Percentiles rank a stretch among this genome's conserved stretches.
These are phyloP conservation scores for Lophura nycthemera DNA, from an alignment of 2,113 vertebrate genomes.

Conservation along the genomic window DNA sequence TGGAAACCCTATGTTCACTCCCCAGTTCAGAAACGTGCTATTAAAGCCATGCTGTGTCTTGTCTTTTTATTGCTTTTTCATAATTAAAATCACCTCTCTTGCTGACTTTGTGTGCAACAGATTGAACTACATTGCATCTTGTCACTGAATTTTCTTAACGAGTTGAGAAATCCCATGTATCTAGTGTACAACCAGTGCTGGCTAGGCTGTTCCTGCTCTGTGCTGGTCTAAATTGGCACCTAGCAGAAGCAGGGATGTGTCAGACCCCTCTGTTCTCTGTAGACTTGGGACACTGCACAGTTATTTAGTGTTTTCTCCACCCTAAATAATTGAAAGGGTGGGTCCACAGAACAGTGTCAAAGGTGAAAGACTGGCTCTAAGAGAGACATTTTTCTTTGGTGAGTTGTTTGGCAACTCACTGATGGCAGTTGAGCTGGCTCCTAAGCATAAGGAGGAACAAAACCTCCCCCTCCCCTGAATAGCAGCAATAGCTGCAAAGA, in stretches of 20 bases:
- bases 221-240: background rate
- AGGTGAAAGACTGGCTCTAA: background rate
- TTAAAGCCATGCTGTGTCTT: background rate
- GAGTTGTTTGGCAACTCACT: background rate
- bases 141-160: background rate
- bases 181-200: background rate
- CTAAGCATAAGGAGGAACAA: background rate
- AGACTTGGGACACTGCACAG: fast-evolving
- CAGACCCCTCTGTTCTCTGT: background rate
- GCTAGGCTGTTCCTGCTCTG: background rate
- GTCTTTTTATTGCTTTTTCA: background rate
- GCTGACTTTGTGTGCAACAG: background rate
- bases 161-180: background rate
- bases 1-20: background rate
- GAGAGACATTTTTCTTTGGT: background rate
- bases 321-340: background rate
- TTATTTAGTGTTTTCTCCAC: background rate
- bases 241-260: background rate
- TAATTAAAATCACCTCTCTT: background rate
- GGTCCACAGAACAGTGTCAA: fast-evolving
- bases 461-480: background rate
- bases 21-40: background rate
- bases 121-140: background rate
- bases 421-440: background rate
- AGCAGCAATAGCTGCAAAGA: background rate